Evolutionary conservation across 2,113 vertebrate genomes (phyloP).

Genomic region (Gymnorhina tibicen): DNA sequence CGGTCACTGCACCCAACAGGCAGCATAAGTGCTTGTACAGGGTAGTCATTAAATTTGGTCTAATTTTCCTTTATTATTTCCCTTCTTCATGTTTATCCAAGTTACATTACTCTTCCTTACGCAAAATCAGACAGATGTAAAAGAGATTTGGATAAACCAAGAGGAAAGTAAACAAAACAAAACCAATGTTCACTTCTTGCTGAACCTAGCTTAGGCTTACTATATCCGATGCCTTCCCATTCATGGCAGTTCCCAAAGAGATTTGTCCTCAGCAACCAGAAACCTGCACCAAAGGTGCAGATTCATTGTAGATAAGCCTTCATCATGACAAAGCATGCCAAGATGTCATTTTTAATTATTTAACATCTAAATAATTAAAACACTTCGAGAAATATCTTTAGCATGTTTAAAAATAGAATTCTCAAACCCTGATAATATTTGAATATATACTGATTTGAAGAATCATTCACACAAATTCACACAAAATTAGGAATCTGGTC

Average conservation of each 20-base stretch:
- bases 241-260: neutral
- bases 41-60: neutral
- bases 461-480: neutral
- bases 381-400: neutral
- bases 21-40: neutral
- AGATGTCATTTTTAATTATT: neutral
- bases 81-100: neutral
- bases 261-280: neutral
- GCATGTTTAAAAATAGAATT: neutral
- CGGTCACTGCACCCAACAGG: neutral
- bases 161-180: neutral
- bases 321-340: neutral
- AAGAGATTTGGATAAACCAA: neutral
- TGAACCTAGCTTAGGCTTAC: neutral
- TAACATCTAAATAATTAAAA: neutral
- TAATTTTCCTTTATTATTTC: neutral
- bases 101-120: neutral
- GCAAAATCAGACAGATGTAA: neutral
- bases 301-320: neutral
- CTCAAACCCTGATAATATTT: neutral
- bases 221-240: neutral
- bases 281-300: neutral
- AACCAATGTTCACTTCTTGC: neutral
- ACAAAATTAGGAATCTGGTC: neutral
- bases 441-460: neutral